Evolutionary conservation across 2,888 invertebrate genomes (phyloP).

Genomic region (Palloptera scutellata): DNA sequence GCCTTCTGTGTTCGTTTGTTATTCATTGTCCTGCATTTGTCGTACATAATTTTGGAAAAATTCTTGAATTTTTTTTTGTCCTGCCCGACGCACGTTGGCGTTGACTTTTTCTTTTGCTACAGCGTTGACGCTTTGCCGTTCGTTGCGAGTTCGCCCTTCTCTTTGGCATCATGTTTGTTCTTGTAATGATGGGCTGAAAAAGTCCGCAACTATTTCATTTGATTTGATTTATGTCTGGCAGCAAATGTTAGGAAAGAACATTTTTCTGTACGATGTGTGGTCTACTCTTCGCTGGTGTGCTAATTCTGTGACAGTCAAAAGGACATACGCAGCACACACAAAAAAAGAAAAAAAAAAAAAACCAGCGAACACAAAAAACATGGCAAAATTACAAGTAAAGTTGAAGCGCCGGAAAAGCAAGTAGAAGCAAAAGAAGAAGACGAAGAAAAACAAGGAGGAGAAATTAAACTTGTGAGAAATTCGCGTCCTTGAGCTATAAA

Average conservation of each 20-base stretch:
- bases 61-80: slow-evolving; percentile 33
- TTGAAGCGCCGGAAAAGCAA: too few relatives aligned
- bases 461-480: slow-evolving; percentile 9
- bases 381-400: too few relatives aligned
- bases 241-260: slow-evolving; percentile 9
- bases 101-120: too few relatives aligned
- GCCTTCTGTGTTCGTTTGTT: slow-evolving; percentile 35
- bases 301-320: neutral
- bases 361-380: neutral
- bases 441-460: neutral
- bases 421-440: too few relatives aligned
- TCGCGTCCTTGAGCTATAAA: slow-evolving; percentile 53
- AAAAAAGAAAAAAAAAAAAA: neutral
- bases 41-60: slow-evolving; percentile 19
- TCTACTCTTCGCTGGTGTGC: slow-evolving; percentile 11
- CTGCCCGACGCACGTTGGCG: too few relatives aligned
- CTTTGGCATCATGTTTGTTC: slow-evolving; percentile 40
- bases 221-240: slow-evolving; percentile 53
- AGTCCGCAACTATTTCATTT: slow-evolving; percentile 53
- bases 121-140: slow-evolving; percentile 15
- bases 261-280: slow-evolving; percentile 24
- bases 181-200: slow-evolving; percentile 24
- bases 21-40: slow-evolving; percentile 25
- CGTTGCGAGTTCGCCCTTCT: slow-evolving; percentile 38
- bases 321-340: neutral